These are phyloP conservation scores for Tipula helvola DNA, from an alignment of 2,888 invertebrate genomes.

Conservation along the genomic window DNA sequence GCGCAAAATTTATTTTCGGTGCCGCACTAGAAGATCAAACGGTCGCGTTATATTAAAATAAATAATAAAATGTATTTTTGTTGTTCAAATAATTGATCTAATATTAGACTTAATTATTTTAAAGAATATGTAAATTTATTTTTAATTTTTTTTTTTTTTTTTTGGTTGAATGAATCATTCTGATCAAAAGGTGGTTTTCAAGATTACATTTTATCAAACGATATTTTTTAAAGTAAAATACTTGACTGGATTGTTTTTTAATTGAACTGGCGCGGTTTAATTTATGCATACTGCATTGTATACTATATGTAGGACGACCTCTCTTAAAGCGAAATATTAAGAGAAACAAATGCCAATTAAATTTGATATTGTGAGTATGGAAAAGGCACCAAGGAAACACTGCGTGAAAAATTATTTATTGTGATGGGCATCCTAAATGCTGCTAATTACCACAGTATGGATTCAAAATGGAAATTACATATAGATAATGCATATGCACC, in stretches of 20 bases:
- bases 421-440: too few relatives aligned
- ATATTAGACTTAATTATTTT: background rate
- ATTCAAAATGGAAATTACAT: too few relatives aligned
- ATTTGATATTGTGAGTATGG: too few relatives aligned
- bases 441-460: too few relatives aligned
- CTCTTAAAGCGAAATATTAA: background rate
- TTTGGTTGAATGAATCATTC: background rate
- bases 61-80: background rate
- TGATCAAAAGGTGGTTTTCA: background rate
- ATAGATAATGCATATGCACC: too few relatives aligned
- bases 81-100: background rate
- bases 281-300: background rate
- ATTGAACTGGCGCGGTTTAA: background rate
- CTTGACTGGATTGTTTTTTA: background rate
- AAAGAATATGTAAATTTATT: background rate
- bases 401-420: too few relatives aligned
- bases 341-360: too few relatives aligned
- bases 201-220: background rate
- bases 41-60: background rate
- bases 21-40: background rate
- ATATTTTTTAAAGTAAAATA: background rate
- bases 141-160: background rate
- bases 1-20: background rate
- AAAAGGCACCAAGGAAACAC: background rate
- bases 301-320: background rate